phyloP scores from a whole-genome alignment of 2,888 invertebrate genomes.

The Drosophila limbata region DNA sequence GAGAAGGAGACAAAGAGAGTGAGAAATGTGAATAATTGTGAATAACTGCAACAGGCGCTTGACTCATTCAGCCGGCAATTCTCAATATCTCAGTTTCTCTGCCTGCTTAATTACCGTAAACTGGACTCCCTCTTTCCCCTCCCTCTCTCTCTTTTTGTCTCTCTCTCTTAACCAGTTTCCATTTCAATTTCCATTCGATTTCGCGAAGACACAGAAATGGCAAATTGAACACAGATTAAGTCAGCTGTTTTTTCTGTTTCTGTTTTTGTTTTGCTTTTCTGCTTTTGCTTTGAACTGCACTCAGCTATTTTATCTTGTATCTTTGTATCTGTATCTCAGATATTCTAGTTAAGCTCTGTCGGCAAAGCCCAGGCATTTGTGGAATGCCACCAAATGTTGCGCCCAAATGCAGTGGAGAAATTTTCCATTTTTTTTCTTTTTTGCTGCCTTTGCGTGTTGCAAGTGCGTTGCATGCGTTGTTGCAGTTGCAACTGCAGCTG shows the following conservation, averaged over 20 bases:
- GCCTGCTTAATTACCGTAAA: slow-evolving; percentile 47
- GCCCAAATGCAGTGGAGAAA: slow-evolving; percentile 55
- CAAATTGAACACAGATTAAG: slow-evolving; percentile 40
- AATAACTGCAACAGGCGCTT: slow-evolving; percentile 36
- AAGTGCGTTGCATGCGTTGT: slow-evolving; percentile 52
- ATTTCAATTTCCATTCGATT: slow-evolving; percentile 63
- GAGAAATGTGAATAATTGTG: slow-evolving; percentile 24
- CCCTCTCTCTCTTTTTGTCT: neutral
- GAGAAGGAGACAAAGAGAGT: slow-evolving; percentile 1
- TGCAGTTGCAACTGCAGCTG: slow-evolving; percentile 56
- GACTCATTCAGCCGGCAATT: slow-evolving; percentile 47
- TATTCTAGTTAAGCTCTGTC: slow-evolving; percentile 64
- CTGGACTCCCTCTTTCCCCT: neutral
- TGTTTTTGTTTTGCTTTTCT: slow-evolving; percentile 63
- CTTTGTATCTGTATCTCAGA: slow-evolving; percentile 18
- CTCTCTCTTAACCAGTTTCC: slow-evolving; percentile 60
- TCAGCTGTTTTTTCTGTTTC: slow-evolving; percentile 65
- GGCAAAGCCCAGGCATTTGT: slow-evolving; percentile 39
- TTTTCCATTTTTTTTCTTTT: slow-evolving; percentile 42
- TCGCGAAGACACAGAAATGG: slow-evolving; percentile 38
- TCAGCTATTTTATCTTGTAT: slow-evolving; percentile 36
- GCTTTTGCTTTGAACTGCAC: slow-evolving; percentile 18
- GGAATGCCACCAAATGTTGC: slow-evolving; percentile 55
- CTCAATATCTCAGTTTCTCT: slow-evolving; percentile 28
- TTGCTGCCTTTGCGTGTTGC: slow-evolving; percentile 51